phyloP scores from a whole-genome alignment of 2,888 invertebrate genomes.

The Tenthredo scrophulariae region DNA sequence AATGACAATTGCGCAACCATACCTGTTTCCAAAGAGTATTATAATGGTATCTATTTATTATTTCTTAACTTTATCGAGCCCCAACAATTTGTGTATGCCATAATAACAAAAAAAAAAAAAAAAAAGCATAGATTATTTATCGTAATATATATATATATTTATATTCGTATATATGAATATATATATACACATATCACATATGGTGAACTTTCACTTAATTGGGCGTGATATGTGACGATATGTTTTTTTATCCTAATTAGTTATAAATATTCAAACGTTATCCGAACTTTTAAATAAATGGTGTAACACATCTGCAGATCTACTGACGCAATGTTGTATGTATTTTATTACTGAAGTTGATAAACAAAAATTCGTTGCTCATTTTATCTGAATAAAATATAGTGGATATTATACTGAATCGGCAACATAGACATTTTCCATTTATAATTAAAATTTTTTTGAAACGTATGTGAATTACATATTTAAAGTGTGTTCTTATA shows the following conservation, averaged over 20 bases:
- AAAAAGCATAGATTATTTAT: slow-evolving; percentile 17
- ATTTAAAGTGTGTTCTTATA: neutral
- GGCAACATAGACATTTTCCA: neutral
- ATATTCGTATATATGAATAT: too few species aligned
- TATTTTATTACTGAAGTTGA: neutral
- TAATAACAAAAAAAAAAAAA: too few species aligned
- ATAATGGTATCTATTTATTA: neutral
- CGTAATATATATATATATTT: slow-evolving; percentile 4
- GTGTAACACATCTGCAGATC: slow-evolving; percentile 28
- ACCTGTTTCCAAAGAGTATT: neutral
- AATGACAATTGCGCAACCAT: slow-evolving; percentile 28
- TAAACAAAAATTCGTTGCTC: neutral
- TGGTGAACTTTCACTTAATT: slow-evolving; percentile 50
- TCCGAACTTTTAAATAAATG: slow-evolving; percentile 13
- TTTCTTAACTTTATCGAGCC: neutral
- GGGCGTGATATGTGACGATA: slow-evolving; percentile 41
- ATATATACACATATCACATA: neutral
- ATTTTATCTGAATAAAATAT: neutral
- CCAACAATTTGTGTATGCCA: neutral
- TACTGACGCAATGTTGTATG: slow-evolving; percentile 29
- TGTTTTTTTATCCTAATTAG: slow-evolving; percentile 37
- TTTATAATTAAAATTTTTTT: neutral
- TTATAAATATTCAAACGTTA: slow-evolving; percentile 46
- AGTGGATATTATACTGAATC: neutral
- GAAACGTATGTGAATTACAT: neutral